Evolutionary conservation across 2,113 vertebrate species (phyloP).

Genomic region (Atrichornis clamosus): DNA sequence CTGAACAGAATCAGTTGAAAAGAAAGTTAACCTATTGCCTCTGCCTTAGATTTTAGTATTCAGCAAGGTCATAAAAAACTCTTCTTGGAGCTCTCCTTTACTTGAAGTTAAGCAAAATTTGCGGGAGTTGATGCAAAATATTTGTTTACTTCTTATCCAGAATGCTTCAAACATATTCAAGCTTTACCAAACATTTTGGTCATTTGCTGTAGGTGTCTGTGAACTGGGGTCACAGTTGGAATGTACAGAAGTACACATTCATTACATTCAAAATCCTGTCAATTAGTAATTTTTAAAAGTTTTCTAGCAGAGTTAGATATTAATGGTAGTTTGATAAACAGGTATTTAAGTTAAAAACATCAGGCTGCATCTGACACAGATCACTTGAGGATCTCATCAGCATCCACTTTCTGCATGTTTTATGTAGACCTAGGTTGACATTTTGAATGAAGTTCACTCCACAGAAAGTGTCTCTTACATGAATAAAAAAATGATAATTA

Average conservation of each 20-base stretch:
- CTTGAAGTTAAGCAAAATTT: background rate
- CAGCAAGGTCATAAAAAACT: background rate
- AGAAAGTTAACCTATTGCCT: background rate
- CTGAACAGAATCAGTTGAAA: background rate
- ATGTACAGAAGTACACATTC: background rate
- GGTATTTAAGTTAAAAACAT: background rate
- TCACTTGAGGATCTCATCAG: background rate
- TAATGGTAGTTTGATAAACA: background rate
- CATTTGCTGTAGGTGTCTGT: background rate
- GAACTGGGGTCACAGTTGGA: background rate
- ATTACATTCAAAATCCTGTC: background rate
- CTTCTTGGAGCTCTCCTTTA: background rate
- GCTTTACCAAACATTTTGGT: background rate
- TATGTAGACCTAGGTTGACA: background rate
- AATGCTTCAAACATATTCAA: background rate
- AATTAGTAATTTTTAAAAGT: background rate
- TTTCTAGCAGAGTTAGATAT: background rate
- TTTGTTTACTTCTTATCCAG: background rate
- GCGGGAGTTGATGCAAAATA: background rate
- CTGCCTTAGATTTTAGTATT: background rate
- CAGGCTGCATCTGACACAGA: background rate
- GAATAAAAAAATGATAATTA: background rate
- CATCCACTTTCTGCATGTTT: background rate
- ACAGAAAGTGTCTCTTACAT: background rate
- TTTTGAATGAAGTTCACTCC: background rate